These are phyloP conservation scores for Parauchenoglanis punctatus DNA, from an alignment of 2,797 vertebrate species.

Conservation along the genomic window DNA sequence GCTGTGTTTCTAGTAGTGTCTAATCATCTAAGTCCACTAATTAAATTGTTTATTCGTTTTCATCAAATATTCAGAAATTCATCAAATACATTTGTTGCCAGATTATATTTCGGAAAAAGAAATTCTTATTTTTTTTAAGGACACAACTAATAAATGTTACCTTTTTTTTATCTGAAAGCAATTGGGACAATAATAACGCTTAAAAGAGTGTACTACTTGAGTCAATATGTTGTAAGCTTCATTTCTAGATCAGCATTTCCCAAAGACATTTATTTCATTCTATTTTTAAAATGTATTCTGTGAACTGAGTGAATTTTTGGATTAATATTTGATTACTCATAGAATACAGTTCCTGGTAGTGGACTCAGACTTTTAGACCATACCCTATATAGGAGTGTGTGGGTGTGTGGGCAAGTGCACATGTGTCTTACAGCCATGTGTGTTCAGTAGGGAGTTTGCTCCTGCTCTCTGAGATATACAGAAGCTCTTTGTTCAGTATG, in stretches of 20 bases:
- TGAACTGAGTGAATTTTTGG: not conserved
- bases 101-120: not conserved
- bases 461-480: conserved; percentile 40
- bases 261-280: not conserved
- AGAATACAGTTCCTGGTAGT: not conserved
- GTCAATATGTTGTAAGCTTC: too few species aligned
- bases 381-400: conserved; percentile 24
- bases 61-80: too few species aligned
- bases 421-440: conserved; percentile 4
- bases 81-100: not conserved
- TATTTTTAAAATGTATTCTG: not conserved
- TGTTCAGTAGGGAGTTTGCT: conserved; percentile 17
- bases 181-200: not conserved
- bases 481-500: conserved; percentile 53
- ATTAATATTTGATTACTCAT: conserved; percentile 6
- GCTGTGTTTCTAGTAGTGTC: not conserved
- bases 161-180: not conserved
- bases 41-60: too few species aligned
- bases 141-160: not conserved
- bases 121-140: not conserved
- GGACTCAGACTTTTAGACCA: not conserved
- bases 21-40: not conserved
- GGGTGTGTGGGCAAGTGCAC: conserved; percentile 7
- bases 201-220: not conserved
- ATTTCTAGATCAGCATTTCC: not conserved